Evolutionary conservation across 2,888 invertebrate species (phyloP).

Genomic region (Diadromus collaris): DNA sequence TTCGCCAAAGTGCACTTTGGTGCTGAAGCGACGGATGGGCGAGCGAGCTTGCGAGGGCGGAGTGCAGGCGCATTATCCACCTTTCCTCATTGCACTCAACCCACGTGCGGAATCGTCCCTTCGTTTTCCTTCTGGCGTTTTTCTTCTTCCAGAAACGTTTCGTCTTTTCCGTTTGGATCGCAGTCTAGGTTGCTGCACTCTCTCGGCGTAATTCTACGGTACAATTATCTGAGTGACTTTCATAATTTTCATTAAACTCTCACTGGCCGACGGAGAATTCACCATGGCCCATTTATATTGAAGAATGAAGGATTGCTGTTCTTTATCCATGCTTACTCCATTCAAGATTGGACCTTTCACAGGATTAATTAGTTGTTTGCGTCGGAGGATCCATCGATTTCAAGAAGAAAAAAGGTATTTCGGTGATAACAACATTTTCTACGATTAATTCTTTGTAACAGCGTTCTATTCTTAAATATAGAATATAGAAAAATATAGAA

Average conservation of each 20-base stretch:
- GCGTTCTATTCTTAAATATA: no score
- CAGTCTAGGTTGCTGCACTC: conserved; percentile 1
- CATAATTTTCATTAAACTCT: conserved; percentile 3
- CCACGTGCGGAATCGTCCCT: conserved; percentile 32
- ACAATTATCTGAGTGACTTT: conserved; percentile 12
- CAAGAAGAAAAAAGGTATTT: no score
- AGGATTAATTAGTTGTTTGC: no score
- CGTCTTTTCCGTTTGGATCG: not conserved
- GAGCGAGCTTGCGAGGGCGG: conserved; percentile 26
- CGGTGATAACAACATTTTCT: no score
- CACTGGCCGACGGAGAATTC: conserved; percentile 19
- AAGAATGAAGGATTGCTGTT: not conserved
- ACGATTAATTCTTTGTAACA: no score
- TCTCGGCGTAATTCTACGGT: conserved; percentile 3
- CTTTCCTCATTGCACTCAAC: conserved; percentile 25
- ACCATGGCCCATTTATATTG: not conserved
- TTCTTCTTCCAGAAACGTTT: conserved; percentile 20
- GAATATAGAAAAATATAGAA: no score
- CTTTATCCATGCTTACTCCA: not conserved
- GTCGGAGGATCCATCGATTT: no score
- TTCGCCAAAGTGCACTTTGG: conserved; percentile 57
- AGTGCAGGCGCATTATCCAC: conserved; percentile 48
- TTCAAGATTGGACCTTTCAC: no score
- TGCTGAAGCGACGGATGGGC: conserved; percentile 49
- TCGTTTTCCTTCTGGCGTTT: conserved; percentile 40